Conservation (phyloP, 2,888 invertebrate genomes). For the Epiblema foenella region DNA sequence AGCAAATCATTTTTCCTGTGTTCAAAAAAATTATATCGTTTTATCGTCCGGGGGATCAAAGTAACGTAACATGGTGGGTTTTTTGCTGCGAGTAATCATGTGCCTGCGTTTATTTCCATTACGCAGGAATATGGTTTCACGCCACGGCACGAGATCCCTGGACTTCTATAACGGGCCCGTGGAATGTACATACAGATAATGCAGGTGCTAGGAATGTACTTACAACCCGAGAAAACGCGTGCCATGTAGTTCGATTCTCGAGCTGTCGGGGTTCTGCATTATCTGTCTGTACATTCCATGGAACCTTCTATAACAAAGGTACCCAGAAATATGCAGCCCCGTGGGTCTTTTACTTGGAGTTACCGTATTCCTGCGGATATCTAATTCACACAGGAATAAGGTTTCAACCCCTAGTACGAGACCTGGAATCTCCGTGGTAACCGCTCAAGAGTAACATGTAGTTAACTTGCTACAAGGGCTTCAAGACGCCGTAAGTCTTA, state of each 20-base stretch:
- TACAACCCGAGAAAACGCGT: no score
- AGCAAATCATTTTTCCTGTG: not conserved
- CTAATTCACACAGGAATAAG: slow-evolving; percentile 1
- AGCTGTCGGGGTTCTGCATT: no score
- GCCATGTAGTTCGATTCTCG: no score
- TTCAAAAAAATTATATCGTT: not conserved
- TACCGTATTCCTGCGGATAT: not conserved
- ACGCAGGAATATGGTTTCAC: no score
- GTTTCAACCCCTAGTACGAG: not conserved
- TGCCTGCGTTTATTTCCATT: no score
- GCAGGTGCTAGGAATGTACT: no score
- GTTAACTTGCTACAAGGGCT: not conserved
- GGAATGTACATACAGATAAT: no score
- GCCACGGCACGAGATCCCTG: not conserved
- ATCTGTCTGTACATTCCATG: no score
- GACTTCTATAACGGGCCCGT: not conserved
- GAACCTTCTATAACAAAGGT: not conserved
- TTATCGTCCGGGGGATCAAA: no score
- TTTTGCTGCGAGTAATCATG: no score
- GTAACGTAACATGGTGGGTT: no score
- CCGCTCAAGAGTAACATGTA: not conserved
- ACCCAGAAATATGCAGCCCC: not conserved
- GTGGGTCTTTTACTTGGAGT: not conserved
- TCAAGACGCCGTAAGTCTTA: not conserved
- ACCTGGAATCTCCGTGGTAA: not conserved